phyloP scores from a whole-genome alignment of 2,113 vertebrate species.

The Ardeotis arabs region DNA sequence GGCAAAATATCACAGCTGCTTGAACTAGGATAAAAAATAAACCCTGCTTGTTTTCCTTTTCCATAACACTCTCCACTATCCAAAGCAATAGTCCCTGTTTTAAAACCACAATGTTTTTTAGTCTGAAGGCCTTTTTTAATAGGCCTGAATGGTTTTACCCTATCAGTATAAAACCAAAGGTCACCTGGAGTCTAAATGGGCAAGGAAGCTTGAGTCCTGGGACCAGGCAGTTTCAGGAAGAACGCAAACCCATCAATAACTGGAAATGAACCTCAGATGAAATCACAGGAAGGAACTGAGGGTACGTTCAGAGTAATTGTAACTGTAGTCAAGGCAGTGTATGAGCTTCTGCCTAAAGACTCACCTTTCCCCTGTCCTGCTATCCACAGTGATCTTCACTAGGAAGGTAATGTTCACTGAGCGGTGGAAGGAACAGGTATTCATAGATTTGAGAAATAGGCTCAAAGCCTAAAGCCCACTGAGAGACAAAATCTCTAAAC shows the following conservation, averaged over 20 bases:
- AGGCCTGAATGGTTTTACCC: background rate
- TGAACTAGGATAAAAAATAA: background rate
- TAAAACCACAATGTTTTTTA: background rate
- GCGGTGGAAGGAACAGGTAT: background rate
- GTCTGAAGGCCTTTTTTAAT: background rate
- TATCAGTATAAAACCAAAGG: background rate
- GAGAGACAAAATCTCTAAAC: background rate
- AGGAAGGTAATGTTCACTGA: background rate
- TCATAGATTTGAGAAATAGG: background rate
- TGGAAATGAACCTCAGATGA: background rate
- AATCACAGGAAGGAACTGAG: background rate
- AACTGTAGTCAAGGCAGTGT: background rate
- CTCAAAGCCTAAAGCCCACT: background rate
- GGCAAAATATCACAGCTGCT: background rate
- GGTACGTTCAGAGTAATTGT: background rate
- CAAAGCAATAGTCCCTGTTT: background rate
- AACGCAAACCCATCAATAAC: background rate
- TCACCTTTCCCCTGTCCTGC: background rate
- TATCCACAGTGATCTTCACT: background rate
- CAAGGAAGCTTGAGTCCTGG: background rate
- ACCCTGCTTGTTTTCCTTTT: background rate
- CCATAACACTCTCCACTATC: background rate
- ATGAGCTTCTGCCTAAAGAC: background rate
- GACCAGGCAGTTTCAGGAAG: background rate
- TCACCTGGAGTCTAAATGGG: background rate